These are phyloP conservation scores for Scomberomorus guttatus DNA, from an alignment of 2,797 vertebrate species.

Conservation along the genomic window DNA sequence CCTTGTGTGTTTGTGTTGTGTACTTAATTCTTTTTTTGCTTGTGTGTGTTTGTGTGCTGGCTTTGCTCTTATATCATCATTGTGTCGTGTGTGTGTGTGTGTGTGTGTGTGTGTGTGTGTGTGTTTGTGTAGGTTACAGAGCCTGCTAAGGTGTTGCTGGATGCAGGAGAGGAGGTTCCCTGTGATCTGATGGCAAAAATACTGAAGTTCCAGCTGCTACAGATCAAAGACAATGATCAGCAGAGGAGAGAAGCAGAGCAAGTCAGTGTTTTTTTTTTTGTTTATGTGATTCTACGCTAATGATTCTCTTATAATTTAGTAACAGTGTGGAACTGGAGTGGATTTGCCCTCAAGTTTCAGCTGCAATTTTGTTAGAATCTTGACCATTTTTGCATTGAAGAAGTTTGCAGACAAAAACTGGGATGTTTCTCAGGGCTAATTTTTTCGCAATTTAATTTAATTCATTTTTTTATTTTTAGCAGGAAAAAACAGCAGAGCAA, in stretches of 20 bases:
- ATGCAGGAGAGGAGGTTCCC: slow-evolving; percentile 87
- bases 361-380: neutral
- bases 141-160: slow-evolving; percentile 86
- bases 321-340: neutral
- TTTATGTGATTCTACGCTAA: neutral
- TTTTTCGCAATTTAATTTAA: neutral
- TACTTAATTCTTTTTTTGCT: neutral
- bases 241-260: slow-evolving; percentile 82
- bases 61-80: neutral
- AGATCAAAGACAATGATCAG: slow-evolving; percentile 87
- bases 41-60: neutral
- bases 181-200: slow-evolving; percentile 90
- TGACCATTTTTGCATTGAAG: neutral
- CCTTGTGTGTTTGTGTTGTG: neutral
- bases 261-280: slow-evolving; percentile 73
- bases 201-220: slow-evolving; percentile 92
- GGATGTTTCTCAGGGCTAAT: no score
- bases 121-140: slow-evolving; percentile 84
- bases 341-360: neutral
- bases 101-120: neutral
- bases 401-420: no score
- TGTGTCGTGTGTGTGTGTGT: neutral
- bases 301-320: neutral
- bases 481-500: neutral
- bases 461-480: neutral